phyloP scores from a whole-genome alignment of 2,113 vertebrate species.

The Felis chaus region DNA sequence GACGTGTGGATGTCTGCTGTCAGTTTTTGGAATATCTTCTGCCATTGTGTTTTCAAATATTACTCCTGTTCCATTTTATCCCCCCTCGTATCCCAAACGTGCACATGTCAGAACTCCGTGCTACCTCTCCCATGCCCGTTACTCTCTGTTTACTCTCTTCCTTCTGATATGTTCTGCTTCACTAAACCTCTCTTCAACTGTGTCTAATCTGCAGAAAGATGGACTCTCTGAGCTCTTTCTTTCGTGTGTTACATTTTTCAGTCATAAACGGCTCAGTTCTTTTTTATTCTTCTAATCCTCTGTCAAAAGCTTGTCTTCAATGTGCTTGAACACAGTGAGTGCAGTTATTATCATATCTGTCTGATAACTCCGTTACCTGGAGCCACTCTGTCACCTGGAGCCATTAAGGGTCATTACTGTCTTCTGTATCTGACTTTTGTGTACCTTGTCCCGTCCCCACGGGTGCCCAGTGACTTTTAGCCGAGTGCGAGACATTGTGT shows the following conservation, averaged over 20 bases:
- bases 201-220: not conserved
- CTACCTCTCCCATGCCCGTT: fast-evolving
- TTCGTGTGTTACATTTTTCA: not conserved
- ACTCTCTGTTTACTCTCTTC: too few relatives aligned
- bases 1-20: not conserved
- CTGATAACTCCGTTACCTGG: too few relatives aligned
- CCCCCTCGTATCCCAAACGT: too few relatives aligned
- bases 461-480: not conserved
- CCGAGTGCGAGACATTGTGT: not conserved
- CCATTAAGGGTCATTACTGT: not conserved
- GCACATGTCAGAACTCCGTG: fast-evolving
- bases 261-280: not conserved
- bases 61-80: not conserved
- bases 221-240: not conserved
- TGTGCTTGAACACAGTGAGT: not conserved
- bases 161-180: not conserved
- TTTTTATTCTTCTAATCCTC: not conserved
- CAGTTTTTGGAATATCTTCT: not conserved
- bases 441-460: not conserved
- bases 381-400: not conserved
- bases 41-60: not conserved
- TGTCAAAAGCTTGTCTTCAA: not conserved
- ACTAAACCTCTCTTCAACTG: not conserved
- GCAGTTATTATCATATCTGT: fast-evolving
- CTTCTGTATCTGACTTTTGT: not conserved